Conservation (phyloP, 53 echinoderm and acorn worm species). For the Stichopus horrens region DNA sequence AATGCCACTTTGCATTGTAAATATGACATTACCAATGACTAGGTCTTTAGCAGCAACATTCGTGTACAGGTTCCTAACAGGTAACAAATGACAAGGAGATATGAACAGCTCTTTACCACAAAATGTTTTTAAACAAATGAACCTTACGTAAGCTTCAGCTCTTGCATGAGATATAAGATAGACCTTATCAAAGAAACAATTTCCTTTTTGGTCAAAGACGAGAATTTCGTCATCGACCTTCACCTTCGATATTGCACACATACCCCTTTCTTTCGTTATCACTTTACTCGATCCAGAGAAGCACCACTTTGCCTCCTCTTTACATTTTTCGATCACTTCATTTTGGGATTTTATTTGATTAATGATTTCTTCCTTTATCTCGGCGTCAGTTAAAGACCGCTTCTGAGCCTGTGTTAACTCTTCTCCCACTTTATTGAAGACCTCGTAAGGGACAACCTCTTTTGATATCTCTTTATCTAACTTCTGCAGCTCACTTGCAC, state of each 20-base stretch:
- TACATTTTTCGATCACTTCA: background rate
- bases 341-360: background rate
- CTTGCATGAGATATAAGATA: constrained; percentile 25
- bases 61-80: background rate
- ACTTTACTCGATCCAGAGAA: background rate
- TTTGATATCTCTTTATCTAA: background rate
- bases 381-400: no score
- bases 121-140: background rate
- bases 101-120: background rate
- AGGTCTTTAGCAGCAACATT: constrained; percentile 11
- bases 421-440: background rate
- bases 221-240: constrained; percentile 13
- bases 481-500: background rate
- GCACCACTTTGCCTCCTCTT: background rate
- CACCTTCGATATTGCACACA: background rate
- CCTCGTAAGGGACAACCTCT: background rate
- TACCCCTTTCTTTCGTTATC: background rate
- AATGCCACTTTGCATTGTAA: background rate
- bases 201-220: background rate
- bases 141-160: background rate
- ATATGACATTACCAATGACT: background rate
- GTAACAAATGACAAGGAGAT: background rate
- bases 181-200: constrained; percentile 11
- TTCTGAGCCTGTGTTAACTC: background rate
- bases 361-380: background rate